Evolutionary conservation across 2,888 invertebrate genomes (phyloP), one percentile per base, ranked within the genome.

Genomic region (Resseliella maxima): DNA sequence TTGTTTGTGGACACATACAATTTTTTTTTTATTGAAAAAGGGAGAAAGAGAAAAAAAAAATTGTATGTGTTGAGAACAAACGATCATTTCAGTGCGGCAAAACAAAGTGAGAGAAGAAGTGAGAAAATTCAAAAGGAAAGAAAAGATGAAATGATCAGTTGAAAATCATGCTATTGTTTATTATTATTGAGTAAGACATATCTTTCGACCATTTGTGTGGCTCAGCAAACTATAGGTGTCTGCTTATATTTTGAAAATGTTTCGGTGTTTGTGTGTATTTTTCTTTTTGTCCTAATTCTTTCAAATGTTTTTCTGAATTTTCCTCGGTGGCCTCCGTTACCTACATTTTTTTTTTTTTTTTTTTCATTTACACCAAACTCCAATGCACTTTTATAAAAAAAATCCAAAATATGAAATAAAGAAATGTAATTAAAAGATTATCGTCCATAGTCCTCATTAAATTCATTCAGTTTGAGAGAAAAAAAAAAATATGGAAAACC

Each of bases 161-260:
- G 12, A 83, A 83, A 83, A 83, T 83, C 38, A 83, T 83, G 38
- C 83, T 27, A 83, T 83, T 83, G 83, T 83, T 83, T 83, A 38
- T 8, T 83, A 38, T 8, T 38, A n/a, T 83, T 38, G 83, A 83
- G 38, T 38, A 38, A 83, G 38, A 38, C 41, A 83, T 38, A 38
- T 83, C n/a, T 21, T n/a, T 38, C 8, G 83, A 12, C 81, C 81
- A 24, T n/a, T 83, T 83, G 83, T 83, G 38, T 38, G 36, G 6
- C 64, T 31, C 64, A 27, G 38, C 2, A 12, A n/a, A 12, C 27
- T 15, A 31, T 72, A 15, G 3, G 24, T 59, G 2, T 15, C 24
- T 59, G 2, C n/a, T 59, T 59, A 2, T 50, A 2, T 18, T 50
- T 15, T 50, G 18, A 50, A 50, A 18, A 50, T 50, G 46, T 50